Percentiles rank a stretch among this genome's conserved stretches.
phyloP scores from a whole-genome alignment of 23 tunicate species.

The Halocynthia aurantium region DNA sequence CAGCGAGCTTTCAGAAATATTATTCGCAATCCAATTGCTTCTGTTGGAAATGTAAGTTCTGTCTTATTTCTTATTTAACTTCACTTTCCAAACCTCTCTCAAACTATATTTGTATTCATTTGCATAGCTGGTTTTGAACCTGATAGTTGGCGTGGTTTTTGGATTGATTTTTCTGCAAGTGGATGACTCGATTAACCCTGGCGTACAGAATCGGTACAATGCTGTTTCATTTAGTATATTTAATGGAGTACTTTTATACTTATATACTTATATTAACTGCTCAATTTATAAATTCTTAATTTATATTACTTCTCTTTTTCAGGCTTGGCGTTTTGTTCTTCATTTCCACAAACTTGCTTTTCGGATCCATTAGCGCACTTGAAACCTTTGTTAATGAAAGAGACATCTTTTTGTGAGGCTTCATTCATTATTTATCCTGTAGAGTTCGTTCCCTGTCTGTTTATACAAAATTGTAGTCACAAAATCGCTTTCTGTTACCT shows the following conservation, averaged over 20 bases:
- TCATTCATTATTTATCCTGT: no score
- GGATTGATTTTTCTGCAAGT: slow-evolving; percentile 73
- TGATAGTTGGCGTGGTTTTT: slow-evolving; percentile 78
- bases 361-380: slow-evolving; percentile 75
- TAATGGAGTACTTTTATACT: not conserved
- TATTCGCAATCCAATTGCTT: slow-evolving; percentile 81
- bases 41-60: slow-evolving; percentile 84
- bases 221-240: not conserved
- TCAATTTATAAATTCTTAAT: not conserved
- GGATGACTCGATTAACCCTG: slow-evolving; percentile 47
- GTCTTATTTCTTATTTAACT: not conserved
- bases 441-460: no score
- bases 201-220: slow-evolving; percentile 75
- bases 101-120: not conserved
- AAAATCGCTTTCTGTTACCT: not conserved
- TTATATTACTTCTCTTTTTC: not conserved
- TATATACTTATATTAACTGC: not conserved
- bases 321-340: slow-evolving; percentile 94
- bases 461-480: not conserved
- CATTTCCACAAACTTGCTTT: slow-evolving; percentile 79
- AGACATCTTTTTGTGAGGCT: slow-evolving; percentile 80
- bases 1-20: slow-evolving; percentile 66
- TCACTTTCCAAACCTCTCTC: not conserved
- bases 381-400: slow-evolving; percentile 84
- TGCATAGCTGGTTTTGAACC: slow-evolving; percentile 45